Evolutionary conservation across 2,797 vertebrate genomes (phyloP), one percentile per base, ranked within the genome.

Genomic region (Hyperoplus lanceolatus): DNA sequence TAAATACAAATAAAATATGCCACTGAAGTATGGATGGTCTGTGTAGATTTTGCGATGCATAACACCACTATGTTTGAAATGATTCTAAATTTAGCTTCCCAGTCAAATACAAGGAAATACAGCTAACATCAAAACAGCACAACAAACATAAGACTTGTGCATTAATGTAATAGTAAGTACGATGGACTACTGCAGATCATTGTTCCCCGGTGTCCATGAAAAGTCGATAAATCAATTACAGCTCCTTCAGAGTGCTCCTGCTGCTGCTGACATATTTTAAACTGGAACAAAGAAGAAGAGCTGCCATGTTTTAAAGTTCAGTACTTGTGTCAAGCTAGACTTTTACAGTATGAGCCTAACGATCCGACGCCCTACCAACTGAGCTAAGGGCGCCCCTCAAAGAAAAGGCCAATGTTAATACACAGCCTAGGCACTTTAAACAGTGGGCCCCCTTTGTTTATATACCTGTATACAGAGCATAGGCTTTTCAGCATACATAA

Each of bases 201-300:
- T 38, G 42, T 39, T 49, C 16, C n/a, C 74, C 8, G 4, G 36
- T 42, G 45, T 65, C 50, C 16, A 4, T 0, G 2, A 53, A 42
- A 57, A 43, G 56, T 71, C 46, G 3, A 75, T 68, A 63, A 58
- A 41, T 75, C 56, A 46, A 56, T 62, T 46, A 51, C 21, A 45
- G n/a, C 60, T 66, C 6, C 29, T 4, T 9, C 10, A 63, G 51
- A 55, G 50, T 4, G n/a, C 43, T 42, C n/a, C 61, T 42, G 46
- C 18, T 53, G 71, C 41, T 55, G 16, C 50, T n/a, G 21, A 36
- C 42, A 43, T 38, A 9, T 36, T 29, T 43, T 10, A 15, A 48
- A 54, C 16, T 42, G 56, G 14, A 76, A 54, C 15, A 61, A 56
- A 61, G 29, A 57, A 41, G 21, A 21, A 38, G 9, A 13, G 3